Conservation (phyloP, 1,140 invertebrate genomes). For the Eubasilissa regina region DNA sequence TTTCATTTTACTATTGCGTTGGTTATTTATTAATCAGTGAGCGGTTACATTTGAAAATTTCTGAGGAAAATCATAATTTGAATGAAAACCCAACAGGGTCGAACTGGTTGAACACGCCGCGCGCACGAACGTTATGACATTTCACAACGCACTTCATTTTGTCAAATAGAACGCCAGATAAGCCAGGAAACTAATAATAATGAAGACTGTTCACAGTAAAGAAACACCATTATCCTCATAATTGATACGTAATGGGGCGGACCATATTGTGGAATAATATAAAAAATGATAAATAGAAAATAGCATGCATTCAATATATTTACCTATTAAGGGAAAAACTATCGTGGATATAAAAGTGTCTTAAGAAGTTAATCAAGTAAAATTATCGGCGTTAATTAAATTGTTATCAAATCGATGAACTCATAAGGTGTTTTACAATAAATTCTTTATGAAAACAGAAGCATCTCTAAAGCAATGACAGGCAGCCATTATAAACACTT, state of each 20-base stretch:
- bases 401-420: neutral
- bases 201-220: too few relatives aligned
- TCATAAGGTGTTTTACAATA: neutral
- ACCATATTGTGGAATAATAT: constrained; percentile 3
- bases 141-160: neutral
- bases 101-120: constrained; percentile 9
- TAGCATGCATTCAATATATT: constrained; percentile 27
- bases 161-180: neutral
- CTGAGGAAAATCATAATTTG: constrained; percentile 19
- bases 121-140: constrained; percentile 6
- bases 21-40: constrained; percentile 33
- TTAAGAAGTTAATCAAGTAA: constrained; percentile 2
- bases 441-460: constrained; percentile 37
- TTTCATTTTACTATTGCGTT: constrained; percentile 33
- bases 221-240: too few relatives aligned
- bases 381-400: constrained; percentile 9
- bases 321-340: constrained; percentile 15
- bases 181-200: neutral
- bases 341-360: constrained; percentile 4
- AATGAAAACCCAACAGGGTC: neutral
- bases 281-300: constrained; percentile 20
- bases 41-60: constrained; percentile 35
- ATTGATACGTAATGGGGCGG: too few relatives aligned
- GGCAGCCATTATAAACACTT: constrained; percentile 36
- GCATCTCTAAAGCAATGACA: constrained; percentile 33